These are phyloP conservation scores for Micrasema longulum DNA, from an alignment of 1,140 invertebrate species.

Conservation along the genomic window DNA sequence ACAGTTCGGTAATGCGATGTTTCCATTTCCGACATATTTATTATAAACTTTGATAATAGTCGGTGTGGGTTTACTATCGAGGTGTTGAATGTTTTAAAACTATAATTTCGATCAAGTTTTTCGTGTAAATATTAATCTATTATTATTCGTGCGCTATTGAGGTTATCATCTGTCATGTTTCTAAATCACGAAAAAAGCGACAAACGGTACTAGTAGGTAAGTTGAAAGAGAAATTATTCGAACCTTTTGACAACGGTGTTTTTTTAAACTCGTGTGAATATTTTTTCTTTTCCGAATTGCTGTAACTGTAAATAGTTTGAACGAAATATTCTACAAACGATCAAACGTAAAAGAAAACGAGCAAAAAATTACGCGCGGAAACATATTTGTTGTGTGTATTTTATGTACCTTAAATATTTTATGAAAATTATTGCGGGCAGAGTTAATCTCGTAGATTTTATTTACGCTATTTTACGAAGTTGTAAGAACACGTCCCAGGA, in stretches of 20 bases:
- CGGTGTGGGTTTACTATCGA: too few relatives aligned
- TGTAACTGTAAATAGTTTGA: slow-evolving; percentile 31
- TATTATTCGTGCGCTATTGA: neutral
- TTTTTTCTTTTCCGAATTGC: slow-evolving; percentile 26
- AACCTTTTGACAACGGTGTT: slow-evolving; percentile 30
- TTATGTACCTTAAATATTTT: slow-evolving; percentile 29
- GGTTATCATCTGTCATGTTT: slow-evolving; percentile 18
- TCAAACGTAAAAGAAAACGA: too few relatives aligned
- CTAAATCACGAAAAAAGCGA: slow-evolving; percentile 8
- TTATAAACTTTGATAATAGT: too few relatives aligned
- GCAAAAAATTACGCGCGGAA: too few relatives aligned
- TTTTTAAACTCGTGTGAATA: slow-evolving; percentile 16
- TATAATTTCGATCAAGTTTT: too few relatives aligned
- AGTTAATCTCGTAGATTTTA: neutral
- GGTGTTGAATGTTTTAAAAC: too few relatives aligned
- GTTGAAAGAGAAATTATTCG: slow-evolving; percentile 22
- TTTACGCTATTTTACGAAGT: too few relatives aligned
- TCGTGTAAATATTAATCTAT: too few relatives aligned
- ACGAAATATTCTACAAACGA: too few relatives aligned
- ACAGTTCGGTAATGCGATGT: neutral
- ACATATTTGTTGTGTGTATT: too few relatives aligned
- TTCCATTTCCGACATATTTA: too few relatives aligned
- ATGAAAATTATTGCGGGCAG: slow-evolving; percentile 21
- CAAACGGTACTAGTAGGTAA: slow-evolving; percentile 14
- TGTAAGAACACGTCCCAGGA: neutral